A percentile compares a stretch with the other conserved stretches of the same genome.
Conservation (phyloP, 2,797 vertebrate species). For the Lycodopsis pacificus region DNA sequence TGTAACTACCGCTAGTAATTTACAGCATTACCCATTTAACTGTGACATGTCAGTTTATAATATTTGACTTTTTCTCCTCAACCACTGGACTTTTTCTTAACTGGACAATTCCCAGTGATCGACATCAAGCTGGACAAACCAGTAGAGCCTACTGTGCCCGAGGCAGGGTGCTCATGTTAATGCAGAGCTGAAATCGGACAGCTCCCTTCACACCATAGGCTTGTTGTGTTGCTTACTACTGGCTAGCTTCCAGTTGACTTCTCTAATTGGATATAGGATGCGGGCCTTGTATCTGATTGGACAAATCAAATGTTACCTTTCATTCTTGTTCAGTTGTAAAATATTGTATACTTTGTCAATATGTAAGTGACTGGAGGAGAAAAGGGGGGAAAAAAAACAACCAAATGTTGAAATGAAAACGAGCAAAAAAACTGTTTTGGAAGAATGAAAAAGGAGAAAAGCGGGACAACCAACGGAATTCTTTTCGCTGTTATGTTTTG, state of each 20-base stretch:
- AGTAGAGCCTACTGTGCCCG: constrained; percentile 87
- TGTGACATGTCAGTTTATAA: not conserved
- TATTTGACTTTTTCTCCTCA: constrained; percentile 8
- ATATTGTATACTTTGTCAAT: constrained; percentile 95
- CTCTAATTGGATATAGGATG: constrained; percentile 87
- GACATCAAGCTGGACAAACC: constrained; percentile 95
- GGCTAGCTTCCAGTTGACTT: constrained; percentile 92
- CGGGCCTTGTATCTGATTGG: constrained; percentile 82
- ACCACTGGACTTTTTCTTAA: constrained; percentile 69
- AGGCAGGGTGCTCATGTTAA: constrained; percentile 95
- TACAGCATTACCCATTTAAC: not conserved
- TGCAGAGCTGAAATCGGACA: constrained; percentile 80
- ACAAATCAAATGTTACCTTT: constrained; percentile 85
- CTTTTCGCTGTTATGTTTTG: constrained; percentile 89
- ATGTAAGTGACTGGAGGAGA: constrained; percentile 89
- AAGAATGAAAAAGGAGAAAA: constrained; percentile 70
- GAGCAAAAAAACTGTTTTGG: constrained; percentile 76
- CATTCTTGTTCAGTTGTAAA: constrained; percentile 90
- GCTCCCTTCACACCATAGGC: constrained; percentile 89
- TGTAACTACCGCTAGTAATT: not conserved
- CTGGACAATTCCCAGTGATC: constrained; percentile 83
- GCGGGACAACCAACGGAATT: constrained; percentile 75
- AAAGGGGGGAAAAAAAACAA: constrained; percentile 70
- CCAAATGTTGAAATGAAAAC: constrained; percentile 68
- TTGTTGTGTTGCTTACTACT: constrained; percentile 95